Conservation (phyloP, 2,888 invertebrate species). For the Melinaea marsaeus region DNA sequence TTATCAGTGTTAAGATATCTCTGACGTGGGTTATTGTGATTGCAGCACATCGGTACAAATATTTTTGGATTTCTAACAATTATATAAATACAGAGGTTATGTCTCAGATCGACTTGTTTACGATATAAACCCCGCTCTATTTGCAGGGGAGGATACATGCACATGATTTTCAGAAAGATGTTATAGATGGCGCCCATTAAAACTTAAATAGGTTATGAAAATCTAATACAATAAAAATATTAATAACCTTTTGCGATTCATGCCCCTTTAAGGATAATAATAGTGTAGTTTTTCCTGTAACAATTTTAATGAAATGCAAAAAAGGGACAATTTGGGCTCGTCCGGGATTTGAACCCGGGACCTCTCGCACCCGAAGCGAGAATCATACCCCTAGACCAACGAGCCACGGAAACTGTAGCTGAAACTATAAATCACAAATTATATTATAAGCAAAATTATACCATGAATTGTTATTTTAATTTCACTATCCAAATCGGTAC, state of each 20-base stretch:
- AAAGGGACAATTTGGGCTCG: constrained; percentile 56
- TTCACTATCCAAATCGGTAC: too few species aligned
- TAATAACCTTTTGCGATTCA: background rate
- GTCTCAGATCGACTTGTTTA: constrained; percentile 21
- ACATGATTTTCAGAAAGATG: constrained; percentile 11
- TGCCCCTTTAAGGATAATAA: background rate
- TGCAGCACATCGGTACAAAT: constrained; percentile 5
- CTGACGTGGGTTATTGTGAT: constrained; percentile 25
- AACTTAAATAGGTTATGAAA: constrained; percentile 29
- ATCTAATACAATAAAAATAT: background rate
- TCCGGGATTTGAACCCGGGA: constrained; percentile 80
- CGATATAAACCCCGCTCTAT: constrained; percentile 21
- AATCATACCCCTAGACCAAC: constrained; percentile 80
- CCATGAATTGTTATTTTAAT: background rate
- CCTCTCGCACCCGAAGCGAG: constrained; percentile 80
- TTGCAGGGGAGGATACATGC: constrained; percentile 2
- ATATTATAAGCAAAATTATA: background rate
- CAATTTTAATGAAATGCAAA: background rate
- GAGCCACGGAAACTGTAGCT: constrained; percentile 46
- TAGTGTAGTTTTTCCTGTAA: too few species aligned
- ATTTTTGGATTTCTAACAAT: constrained; percentile 8
- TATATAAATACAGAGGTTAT: constrained; percentile 29
- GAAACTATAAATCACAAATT: constrained; percentile 45
- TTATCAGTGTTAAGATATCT: constrained; percentile 8
- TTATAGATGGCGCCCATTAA: constrained; percentile 35